Base-by-base conservation (phyloP, 2,113 vertebrate species). In the Bubalus kerabau region DNA sequence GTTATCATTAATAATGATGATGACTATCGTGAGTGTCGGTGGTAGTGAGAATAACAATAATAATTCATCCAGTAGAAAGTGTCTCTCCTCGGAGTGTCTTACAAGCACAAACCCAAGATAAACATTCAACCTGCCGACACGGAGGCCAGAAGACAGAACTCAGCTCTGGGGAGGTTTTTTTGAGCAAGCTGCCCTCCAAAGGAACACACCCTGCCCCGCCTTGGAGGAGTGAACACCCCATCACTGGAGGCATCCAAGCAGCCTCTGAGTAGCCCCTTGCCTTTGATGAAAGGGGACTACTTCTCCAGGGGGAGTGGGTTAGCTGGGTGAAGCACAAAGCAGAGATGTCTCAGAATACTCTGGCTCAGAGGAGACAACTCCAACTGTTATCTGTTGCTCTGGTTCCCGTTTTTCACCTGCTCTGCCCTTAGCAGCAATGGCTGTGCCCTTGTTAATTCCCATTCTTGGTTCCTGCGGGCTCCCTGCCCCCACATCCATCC, bases 401-500 rank as follows among this genome's bases (percentile, higher is more conserved):
- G 0, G 1, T 46, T 30, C 36, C 32, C 5, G 5, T 76, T 28
- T 64, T 8, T 30, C 40, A 12, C 50, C 7, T 3, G 14, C 32
- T 32, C 24, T 16, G 54, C 26, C 48, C 59, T 23, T 19, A 14
- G 11, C 28, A 23, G 83, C 26, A 14, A 32, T 2, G 4, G 46
- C 28, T 0, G 0, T 1, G 26, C 28, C 4, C 5, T 26, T n/a
- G 14, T 23, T 30, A 71, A 87, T 54, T 8, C 76, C 21, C 3
- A 5, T 40, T 32, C 52, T 24, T 13, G 36, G 64, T n/a, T 80
- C 30, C 80, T n/a, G 13, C 0, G 4, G 60, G 43, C 21, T 52
- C 78, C 78, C 57, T 32, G 36, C 36, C 81, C 60, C 86, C 50
- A 13, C 40, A 2, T 7, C n/a, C 1, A 40, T 4, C 6, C 11